A percentile compares a stretch with the other conserved stretches of the same genome.
phyloP scores from a whole-genome alignment of 2,888 invertebrate species.

The Flexamia atlantica region DNA sequence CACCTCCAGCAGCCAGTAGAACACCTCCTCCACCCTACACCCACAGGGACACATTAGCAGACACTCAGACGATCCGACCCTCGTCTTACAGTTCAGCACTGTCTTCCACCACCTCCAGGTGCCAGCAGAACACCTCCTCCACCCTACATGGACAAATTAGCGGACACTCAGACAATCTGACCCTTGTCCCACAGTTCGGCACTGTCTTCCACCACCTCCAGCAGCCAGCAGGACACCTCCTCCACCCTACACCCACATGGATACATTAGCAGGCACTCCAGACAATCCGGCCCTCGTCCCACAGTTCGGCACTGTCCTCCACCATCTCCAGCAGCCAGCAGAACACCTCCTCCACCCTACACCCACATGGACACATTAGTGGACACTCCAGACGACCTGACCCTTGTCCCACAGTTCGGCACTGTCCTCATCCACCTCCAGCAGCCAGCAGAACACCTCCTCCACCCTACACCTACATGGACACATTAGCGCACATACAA shows the following conservation, averaged over 20 bases:
- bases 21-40: conserved; percentile 84
- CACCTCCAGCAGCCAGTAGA: conserved; percentile 95
- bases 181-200: conserved; percentile 89
- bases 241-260: conserved; percentile 75
- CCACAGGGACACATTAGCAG: conserved; percentile 68
- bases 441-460: conserved; percentile 94
- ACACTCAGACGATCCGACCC: conserved; percentile 92
- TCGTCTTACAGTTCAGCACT: conserved; percentile 87
- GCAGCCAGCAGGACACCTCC: conserved; percentile 94
- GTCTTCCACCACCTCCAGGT: conserved; percentile 92
- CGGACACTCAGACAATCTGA: conserved; percentile 90
- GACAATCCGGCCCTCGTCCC: conserved; percentile 90
- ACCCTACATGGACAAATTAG: too few relatives aligned
- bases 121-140: conserved; percentile 94
- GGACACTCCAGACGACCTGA: conserved; percentile 91
- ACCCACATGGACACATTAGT: conserved; percentile 68
- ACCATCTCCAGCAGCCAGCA: conserved; percentile 94
- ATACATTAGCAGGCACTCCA: conserved; percentile 83
- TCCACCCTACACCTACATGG: conserved; percentile 77
- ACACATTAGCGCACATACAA: conserved; percentile 92
- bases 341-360: conserved; percentile 87
- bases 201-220: conserved; percentile 90
- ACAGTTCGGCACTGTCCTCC: conserved; percentile 87
- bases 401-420: conserved; percentile 90
- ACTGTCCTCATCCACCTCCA: conserved; percentile 90